Base-by-base conservation (phyloP, 1,140 invertebrate genomes). In the Heliconius eleuchia region DNA sequence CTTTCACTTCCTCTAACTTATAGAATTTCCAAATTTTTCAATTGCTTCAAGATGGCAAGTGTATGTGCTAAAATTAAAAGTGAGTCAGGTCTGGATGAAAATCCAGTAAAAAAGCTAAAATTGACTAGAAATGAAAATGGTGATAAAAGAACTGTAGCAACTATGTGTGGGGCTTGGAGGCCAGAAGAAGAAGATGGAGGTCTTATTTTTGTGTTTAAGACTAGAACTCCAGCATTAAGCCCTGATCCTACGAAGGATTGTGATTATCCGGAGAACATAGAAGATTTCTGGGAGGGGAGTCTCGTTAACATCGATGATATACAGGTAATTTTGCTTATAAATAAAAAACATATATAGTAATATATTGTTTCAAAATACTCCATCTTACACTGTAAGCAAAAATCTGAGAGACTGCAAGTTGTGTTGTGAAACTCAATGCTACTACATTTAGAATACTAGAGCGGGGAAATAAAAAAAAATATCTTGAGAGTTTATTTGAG, bases 81-180 rank as follows among this genome's bases (percentile, higher is more conserved):
- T 83, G 84, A 87, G 60, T 81, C 82, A 6, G 82, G 78, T 80
- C 75, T 87, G 27, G 85, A 90, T 78, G 78, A 86, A 78, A 76
- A 71, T 71, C 90, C 90, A 2, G 82, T 82, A 37, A 94, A 94
- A 83, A 94, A 89, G 84, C 74, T 90, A 3, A 93, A 92, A 86
- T 27, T 90, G 37, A 75, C 55, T 74, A 74, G 82, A 76, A 81
- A 39, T 72, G 39, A 71, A 74, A 27, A 46, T 39, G 37, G 5
- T 37, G 19, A 79, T 71, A 85, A 57, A 57, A 91, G 94, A 82
- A 95, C 93, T 79, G 92, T 95, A 4, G 88, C 87, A n/a, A 94
- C 93, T 30, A 94, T 94, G 93, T 95, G 94, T 87, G 94, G 94
- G 76, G 86, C 93, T 39, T 95, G 94, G 94, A 87, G 94, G 74